phyloP scores from a whole-genome alignment of 2,888 invertebrate genomes.

The Chymomyza amoena region DNA sequence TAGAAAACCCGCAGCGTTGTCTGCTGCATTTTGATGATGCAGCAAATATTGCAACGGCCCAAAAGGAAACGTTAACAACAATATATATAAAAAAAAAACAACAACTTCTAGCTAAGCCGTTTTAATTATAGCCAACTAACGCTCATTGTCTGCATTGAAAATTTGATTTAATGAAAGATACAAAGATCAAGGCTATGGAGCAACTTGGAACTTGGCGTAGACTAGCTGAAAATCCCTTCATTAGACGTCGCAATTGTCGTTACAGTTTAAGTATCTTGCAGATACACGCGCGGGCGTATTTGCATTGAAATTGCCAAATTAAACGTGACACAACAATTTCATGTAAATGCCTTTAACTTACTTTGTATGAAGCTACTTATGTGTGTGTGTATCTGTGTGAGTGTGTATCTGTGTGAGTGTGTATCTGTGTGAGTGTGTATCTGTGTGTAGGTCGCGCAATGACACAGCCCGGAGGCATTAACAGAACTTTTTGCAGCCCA shows the following conservation, averaged over 20 bases:
- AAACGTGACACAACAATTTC: constrained; percentile 77
- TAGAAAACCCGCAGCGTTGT: constrained; percentile 29
- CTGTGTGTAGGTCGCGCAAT: constrained; percentile 41
- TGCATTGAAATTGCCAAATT: constrained; percentile 74
- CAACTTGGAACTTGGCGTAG: constrained; percentile 10
- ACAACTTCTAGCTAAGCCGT: constrained; percentile 24
- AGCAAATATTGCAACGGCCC: constrained; percentile 14
- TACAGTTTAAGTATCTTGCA: constrained; percentile 33
- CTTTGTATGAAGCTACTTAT: neutral
- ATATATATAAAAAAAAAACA: constrained; percentile 27
- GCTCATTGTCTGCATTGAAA: constrained; percentile 37
- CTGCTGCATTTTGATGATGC: constrained; percentile 65
- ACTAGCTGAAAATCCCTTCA: constrained; percentile 39
- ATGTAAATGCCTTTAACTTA: constrained; percentile 51
- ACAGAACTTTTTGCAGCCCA: constrained; percentile 48
- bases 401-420: constrained; percentile 23
- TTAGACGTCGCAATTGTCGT: constrained; percentile 21
- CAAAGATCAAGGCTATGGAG: constrained; percentile 11
- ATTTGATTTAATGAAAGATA: constrained; percentile 14
- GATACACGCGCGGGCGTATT: constrained; percentile 49
- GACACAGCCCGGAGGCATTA: constrained; percentile 58
- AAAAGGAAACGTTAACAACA: constrained; percentile 18
- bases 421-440: constrained; percentile 25
- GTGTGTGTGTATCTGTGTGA: neutral
- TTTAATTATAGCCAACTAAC: constrained; percentile 50